Evolutionary conservation across 2,888 invertebrate species (phyloP).

Genomic region (Rhingia campestris): DNA sequence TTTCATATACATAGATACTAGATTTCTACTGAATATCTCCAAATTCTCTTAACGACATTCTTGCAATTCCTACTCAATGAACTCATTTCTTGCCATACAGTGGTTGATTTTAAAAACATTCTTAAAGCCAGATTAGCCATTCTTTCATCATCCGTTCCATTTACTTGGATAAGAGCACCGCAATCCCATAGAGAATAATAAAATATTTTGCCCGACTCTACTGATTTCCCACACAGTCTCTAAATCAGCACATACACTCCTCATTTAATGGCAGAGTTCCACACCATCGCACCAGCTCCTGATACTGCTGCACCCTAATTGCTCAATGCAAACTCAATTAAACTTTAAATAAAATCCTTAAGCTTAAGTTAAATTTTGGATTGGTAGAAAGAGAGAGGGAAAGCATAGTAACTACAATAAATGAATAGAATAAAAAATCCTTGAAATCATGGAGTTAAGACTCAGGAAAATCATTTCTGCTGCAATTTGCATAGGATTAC

Average conservation of each 20-base stretch:
- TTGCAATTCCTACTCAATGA: neutral
- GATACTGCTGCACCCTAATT: slow-evolving; percentile 61
- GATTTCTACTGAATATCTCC: too few relatives aligned
- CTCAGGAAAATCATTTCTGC: slow-evolving; percentile 70
- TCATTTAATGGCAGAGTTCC: slow-evolving; percentile 13
- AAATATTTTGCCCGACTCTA: slow-evolving; percentile 44
- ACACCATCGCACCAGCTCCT: slow-evolving; percentile 19
- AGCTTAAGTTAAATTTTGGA: slow-evolving; percentile 63
- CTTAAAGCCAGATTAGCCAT: slow-evolving; percentile 28
- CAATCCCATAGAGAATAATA: slow-evolving; percentile 37
- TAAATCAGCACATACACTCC: slow-evolving; percentile 39
- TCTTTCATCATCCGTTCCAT: slow-evolving; percentile 8
- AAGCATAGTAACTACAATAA: neutral
- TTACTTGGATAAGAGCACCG: slow-evolving; percentile 24
- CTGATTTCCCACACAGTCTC: slow-evolving; percentile 10
- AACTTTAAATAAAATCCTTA: slow-evolving; percentile 72
- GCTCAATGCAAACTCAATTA: slow-evolving; percentile 71
- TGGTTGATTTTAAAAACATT: neutral
- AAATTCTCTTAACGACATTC: neutral
- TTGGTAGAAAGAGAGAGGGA: neutral
- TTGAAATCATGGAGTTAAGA: slow-evolving; percentile 70
- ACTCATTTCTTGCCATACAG: neutral
- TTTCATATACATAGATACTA: too few relatives aligned
- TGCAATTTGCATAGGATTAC: slow-evolving; percentile 74
- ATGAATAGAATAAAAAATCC: slow-evolving; percentile 6